Evolutionary conservation across 2,113 vertebrate species (phyloP).

Genomic region (Pongo abelii): DNA sequence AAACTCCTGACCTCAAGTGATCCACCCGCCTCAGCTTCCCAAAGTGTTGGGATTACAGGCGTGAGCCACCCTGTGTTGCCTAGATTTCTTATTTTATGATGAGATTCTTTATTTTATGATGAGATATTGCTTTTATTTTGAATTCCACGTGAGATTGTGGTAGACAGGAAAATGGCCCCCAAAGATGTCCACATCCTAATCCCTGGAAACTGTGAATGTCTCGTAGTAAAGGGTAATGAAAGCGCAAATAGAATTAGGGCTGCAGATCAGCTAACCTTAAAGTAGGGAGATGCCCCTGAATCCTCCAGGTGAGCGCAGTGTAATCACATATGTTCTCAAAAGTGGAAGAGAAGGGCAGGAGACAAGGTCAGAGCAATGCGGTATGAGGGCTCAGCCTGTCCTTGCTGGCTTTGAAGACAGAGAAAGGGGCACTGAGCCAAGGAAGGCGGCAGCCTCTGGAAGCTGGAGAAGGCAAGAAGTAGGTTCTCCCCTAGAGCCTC

Average conservation of each 20-base stretch:
- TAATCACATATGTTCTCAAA: neutral
- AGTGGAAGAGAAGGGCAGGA: neutral
- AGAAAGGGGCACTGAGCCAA: neutral
- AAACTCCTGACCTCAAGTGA: too few species aligned
- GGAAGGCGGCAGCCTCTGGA: neutral
- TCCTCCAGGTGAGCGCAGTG: neutral
- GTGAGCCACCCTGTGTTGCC: rapidly evolving
- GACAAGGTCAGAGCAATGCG: neutral
- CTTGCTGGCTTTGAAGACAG: neutral
- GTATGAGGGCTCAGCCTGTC: neutral
- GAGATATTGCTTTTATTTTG: neutral
- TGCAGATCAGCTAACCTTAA: neutral
- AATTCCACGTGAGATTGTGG: neutral
- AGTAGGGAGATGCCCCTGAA: neutral
- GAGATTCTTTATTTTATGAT: neutral
- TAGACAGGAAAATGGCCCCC: neutral
- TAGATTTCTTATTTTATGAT: slow-evolving; percentile 39
- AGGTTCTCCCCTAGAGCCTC: neutral
- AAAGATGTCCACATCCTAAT: neutral
- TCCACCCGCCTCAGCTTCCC: too few species aligned
- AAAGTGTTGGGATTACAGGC: too few species aligned
- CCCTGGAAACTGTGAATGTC: neutral
- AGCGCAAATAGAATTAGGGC: neutral
- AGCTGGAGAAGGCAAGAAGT: neutral
- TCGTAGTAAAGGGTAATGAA: neutral